phyloP scores from a whole-genome alignment of 1,140 invertebrate genomes.

The Sitophilus oryzae region DNA sequence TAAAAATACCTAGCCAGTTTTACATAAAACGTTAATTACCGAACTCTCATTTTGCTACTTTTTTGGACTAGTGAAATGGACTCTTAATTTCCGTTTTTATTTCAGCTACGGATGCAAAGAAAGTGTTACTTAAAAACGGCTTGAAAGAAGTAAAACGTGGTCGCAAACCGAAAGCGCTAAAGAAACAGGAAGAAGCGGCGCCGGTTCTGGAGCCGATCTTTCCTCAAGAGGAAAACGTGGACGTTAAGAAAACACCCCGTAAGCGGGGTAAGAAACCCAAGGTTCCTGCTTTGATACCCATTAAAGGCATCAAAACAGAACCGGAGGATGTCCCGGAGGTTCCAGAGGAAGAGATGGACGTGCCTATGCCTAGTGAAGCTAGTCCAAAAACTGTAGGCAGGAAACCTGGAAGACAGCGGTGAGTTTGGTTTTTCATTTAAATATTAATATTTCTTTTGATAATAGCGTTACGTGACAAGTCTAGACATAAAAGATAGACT shows the following conservation, averaged over 20 bases:
- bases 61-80: too few species aligned
- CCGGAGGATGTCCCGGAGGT: background rate
- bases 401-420: constrained; percentile 11
- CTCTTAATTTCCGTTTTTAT: too few species aligned
- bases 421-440: background rate
- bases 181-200: constrained; percentile 22
- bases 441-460: background rate
- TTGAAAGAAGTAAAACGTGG: constrained; percentile 28
- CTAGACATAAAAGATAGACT: too few species aligned
- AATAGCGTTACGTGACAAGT: too few species aligned
- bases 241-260: constrained; percentile 26
- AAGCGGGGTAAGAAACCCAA: constrained; percentile 25
- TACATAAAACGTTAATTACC: too few species aligned
- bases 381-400: constrained; percentile 3
- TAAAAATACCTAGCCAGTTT: too few species aligned
- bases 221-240: constrained; percentile 30
- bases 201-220: constrained; percentile 36
- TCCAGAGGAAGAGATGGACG: constrained; percentile 5
- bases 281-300: constrained; percentile 3
- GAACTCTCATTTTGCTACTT: too few species aligned
- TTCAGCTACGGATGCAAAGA: constrained; percentile 30
- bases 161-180: constrained; percentile 14
- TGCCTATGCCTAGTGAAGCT: constrained; percentile 3
- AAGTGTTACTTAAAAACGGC: constrained; percentile 39
- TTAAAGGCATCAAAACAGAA: constrained; percentile 26